phyloP scores from a whole-genome alignment of 1,140 invertebrate genomes.

The Pseudomyrmex sp. region DNA sequence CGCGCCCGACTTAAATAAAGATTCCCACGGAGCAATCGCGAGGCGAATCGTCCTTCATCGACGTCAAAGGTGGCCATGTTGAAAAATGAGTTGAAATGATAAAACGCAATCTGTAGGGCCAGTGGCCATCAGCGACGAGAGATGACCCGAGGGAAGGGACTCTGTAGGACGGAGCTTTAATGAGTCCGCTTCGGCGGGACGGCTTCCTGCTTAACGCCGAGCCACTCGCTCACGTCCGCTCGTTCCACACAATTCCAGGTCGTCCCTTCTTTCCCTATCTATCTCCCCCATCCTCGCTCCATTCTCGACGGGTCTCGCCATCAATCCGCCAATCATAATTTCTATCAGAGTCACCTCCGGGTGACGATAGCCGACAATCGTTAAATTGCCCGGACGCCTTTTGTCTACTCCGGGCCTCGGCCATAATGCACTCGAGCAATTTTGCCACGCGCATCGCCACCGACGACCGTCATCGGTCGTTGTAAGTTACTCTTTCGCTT shows the following conservation, averaged over 20 bases:
- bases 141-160: constrained; percentile 42
- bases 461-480: background rate
- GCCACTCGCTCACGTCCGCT: constrained; percentile 84
- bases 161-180: constrained; percentile 70
- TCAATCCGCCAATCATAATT: constrained; percentile 85
- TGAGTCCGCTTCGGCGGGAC: constrained; percentile 84
- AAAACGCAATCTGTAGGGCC: constrained; percentile 75
- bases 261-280: constrained; percentile 63
- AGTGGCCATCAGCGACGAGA: constrained; percentile 51
- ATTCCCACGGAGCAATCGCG: background rate
- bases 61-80: constrained; percentile 75
- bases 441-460: constrained; percentile 66
- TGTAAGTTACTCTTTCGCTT: background rate
- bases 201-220: constrained; percentile 85
- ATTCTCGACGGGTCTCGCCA: constrained; percentile 66
- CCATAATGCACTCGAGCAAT: constrained; percentile 64
- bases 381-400: constrained; percentile 81
- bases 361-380: constrained; percentile 83
- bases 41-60: constrained; percentile 6
- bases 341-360: constrained; percentile 85
- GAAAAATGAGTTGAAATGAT: constrained; percentile 83
- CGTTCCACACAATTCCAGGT: constrained; percentile 70
- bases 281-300: constrained; percentile 36
- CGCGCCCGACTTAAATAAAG: background rate
- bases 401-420: constrained; percentile 75